Base-by-base conservation (phyloP, 2,113 vertebrate genomes). In the Thalassarche chlororhynchos region DNA sequence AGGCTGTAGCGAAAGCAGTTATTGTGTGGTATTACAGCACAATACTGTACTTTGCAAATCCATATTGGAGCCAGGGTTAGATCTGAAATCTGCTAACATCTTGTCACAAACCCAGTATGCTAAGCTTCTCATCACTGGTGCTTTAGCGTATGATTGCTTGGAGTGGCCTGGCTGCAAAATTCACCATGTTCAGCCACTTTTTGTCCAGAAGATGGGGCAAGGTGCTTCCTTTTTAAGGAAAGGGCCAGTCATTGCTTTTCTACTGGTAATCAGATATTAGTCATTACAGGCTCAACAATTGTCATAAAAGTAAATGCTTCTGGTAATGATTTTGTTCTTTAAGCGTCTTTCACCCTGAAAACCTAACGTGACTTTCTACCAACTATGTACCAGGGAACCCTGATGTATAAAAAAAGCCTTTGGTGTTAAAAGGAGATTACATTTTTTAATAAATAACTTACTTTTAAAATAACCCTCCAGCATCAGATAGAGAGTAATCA, bases 101-200 rank as follows among this genome's bases (percentile, higher is more conserved):
- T 34, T 23, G 8, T 58, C 51, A 38, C n/a, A 65, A 49, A 10
- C 14, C 36, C 69, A 7, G n/a, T 38, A 6, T 0, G 0, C 40
- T 17, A 11, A 38, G 42, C 34, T 62, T 17, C 66, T 68, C 75
- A 1, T 9, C 9, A 0, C 34, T 32, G 46, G 11, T 9, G 2
- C 58, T 36, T 20, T 1, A 16, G 24, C 0, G 1, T 49, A 4
- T 8, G 28, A 31, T 31, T 64, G 44, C 42, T 18, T 61, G 46
- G 32, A 16, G 55, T 15, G 70, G 49, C n/a, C 83, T 72, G 75
- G 66, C 71, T 89, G 64, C 89, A 62, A 34, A 51, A 14, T 49
- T 34, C 20, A 2, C 18, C 65, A 55, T 70, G 42, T 17, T 28
- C 77, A 91, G 52, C 52, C 84, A 9, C 87, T 25, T 42, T 20